Evolutionary conservation across 2,888 invertebrate species (phyloP).

Genomic region (Drosophila meridiana): DNA sequence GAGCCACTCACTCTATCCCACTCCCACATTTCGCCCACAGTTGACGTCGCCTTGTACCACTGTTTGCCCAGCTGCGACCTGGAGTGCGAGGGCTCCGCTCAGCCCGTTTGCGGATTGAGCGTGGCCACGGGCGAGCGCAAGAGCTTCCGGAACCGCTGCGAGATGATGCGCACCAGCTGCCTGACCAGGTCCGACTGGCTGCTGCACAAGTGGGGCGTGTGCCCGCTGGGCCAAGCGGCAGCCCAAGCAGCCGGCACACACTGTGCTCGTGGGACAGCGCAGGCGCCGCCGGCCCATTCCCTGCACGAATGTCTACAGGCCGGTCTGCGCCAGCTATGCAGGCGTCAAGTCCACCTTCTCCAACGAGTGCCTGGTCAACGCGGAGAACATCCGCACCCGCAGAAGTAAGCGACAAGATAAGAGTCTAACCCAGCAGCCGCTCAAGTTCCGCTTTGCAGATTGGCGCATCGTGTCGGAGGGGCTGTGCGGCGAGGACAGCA

Average conservation of each 20-base stretch:
- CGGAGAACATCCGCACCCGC: conserved; percentile 73
- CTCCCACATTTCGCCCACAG: conserved; percentile 15
- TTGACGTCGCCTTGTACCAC: conserved; percentile 50
- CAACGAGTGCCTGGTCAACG: conserved; percentile 78
- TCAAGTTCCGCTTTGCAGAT: conserved; percentile 44
- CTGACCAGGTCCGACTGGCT: conserved; percentile 57
- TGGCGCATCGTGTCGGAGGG: conserved; percentile 76
- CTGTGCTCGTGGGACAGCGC: conserved; percentile 35
- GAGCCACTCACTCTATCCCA: rapidly evolving
- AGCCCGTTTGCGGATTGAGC: conserved; percentile 68
- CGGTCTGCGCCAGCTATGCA: conserved; percentile 75
- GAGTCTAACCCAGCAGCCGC: not conserved
- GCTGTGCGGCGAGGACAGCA: conserved; percentile 78
- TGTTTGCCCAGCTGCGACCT: conserved; percentile 68
- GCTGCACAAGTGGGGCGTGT: conserved; percentile 51
- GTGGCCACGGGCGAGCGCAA: conserved; percentile 42
- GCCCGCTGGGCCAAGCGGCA: conserved; percentile 24
- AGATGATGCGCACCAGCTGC: conserved; percentile 66
- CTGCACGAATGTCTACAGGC: conserved; percentile 72
- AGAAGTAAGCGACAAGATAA: conserved; percentile 50
- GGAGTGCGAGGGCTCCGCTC: conserved; percentile 40
- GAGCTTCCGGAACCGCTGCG: conserved; percentile 69
- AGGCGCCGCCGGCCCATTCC: conserved; percentile 59
- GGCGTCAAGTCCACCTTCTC: conserved; percentile 80
- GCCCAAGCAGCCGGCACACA: conserved; percentile 26